Conservation (phyloP, 2,888 invertebrate genomes). For the Monopis laevigella region DNA sequence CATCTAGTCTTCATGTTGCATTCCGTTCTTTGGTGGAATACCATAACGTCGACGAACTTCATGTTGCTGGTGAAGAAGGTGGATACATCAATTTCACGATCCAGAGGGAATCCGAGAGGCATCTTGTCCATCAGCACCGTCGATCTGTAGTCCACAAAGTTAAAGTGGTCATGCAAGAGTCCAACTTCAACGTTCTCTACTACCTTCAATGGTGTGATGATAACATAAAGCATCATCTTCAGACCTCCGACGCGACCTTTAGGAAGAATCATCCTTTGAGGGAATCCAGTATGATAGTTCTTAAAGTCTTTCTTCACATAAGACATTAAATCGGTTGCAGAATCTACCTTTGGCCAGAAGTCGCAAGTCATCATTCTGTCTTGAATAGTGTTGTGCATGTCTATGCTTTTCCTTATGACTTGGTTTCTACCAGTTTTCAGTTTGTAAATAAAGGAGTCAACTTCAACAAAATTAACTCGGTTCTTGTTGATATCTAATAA, state of each 20-base stretch:
- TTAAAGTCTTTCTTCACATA: slow-evolving; percentile 39
- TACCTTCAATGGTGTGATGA: slow-evolving; percentile 64
- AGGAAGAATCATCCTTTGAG: slow-evolving; percentile 75
- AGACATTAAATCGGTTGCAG: slow-evolving; percentile 49
- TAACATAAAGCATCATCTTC: slow-evolving; percentile 71
- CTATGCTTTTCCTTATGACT: slow-evolving; percentile 69
- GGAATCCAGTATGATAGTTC: slow-evolving; percentile 72
- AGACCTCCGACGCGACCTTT: slow-evolving; percentile 74
- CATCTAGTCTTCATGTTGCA: slow-evolving; percentile 56
- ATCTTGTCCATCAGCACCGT: slow-evolving; percentile 66
- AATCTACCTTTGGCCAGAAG: slow-evolving; percentile 70
- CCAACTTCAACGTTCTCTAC: slow-evolving; percentile 51
- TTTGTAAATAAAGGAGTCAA: slow-evolving; percentile 70
- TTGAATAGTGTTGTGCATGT: slow-evolving; percentile 72
- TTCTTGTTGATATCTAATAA: slow-evolving; percentile 66
- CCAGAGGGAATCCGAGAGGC: slow-evolving; percentile 79
- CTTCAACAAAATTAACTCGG: slow-evolving; percentile 71
- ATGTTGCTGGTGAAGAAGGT: slow-evolving; percentile 74
- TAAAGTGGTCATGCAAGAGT: slow-evolving; percentile 33
- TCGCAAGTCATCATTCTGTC: slow-evolving; percentile 73
- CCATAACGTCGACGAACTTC: slow-evolving; percentile 70
- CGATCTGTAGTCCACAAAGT: slow-evolving; percentile 40
- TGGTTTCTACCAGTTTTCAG: slow-evolving; percentile 72
- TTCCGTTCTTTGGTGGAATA: slow-evolving; percentile 69
- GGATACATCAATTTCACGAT: slow-evolving; percentile 68